Conservation (phyloP, 1,140 invertebrate genomes). For the Helicoverpa zea region DNA sequence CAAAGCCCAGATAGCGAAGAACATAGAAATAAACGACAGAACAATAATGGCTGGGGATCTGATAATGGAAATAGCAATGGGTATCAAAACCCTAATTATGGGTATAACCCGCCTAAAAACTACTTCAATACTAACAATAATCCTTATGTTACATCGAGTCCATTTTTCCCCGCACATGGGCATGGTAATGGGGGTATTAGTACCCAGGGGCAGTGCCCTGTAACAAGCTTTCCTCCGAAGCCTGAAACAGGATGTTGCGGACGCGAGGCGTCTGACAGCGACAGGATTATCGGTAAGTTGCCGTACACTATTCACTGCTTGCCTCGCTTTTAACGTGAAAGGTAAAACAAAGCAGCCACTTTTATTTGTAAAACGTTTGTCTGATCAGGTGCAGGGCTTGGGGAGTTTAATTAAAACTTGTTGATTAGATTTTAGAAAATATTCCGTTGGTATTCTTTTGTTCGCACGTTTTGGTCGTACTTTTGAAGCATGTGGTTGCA, state of each 20-base stretch:
- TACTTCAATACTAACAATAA: conserved; percentile 24
- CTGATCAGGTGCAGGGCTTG: conserved; percentile 25
- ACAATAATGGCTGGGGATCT: conserved; percentile 25
- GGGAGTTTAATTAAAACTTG: conserved; percentile 40
- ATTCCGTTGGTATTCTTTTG: neutral
- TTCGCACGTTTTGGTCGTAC: neutral
- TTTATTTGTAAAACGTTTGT: conserved; percentile 36
- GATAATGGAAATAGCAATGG: conserved; percentile 4
- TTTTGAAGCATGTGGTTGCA: neutral
- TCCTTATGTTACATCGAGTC: conserved; percentile 31
- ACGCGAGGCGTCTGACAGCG: conserved; percentile 64
- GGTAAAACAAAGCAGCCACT: conserved; percentile 22
- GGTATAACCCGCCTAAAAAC: conserved; percentile 3
- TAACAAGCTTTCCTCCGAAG: conserved; percentile 64
- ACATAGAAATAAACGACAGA: conserved; percentile 1
- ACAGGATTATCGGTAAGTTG: conserved; percentile 65
- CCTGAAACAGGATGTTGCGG: conserved; percentile 76
- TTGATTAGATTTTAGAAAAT: neutral
- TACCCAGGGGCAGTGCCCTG: conserved; percentile 52
- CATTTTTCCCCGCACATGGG: conserved; percentile 18
- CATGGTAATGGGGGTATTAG: neutral
- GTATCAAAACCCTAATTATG: neutral
- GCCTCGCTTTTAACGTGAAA: conserved; percentile 36
- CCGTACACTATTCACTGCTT: conserved; percentile 20
- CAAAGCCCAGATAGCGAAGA: neutral